Percentiles rank a stretch among this genome's conserved stretches.
These are phyloP conservation scores for Heliothis peltigera DNA, from an alignment of 2,888 invertebrate species.

Conservation along the genomic window DNA sequence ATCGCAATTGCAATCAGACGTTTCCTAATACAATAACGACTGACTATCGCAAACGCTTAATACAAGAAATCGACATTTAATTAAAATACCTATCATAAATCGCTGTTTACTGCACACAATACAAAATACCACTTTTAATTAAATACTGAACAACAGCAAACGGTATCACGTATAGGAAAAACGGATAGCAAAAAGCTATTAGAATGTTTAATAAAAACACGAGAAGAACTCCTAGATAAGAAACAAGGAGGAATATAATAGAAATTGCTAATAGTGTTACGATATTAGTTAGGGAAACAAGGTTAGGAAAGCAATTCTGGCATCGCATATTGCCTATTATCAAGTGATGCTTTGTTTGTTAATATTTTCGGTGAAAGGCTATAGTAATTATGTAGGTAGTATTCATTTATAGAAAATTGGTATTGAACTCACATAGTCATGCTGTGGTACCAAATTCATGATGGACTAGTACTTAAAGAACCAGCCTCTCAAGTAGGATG, in stretches of 20 bases:
- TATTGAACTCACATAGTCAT: too few relatives aligned
- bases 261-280: conserved; percentile 82
- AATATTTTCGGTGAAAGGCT: conserved; percentile 59
- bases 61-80: conserved; percentile 15
- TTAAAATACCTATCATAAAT: conserved; percentile 50
- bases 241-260: conserved; percentile 68
- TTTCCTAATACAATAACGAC: neutral
- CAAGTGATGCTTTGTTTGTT: conserved; percentile 67
- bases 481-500: too few relatives aligned
- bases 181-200: conserved; percentile 53
- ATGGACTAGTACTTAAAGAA: too few relatives aligned
- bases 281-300: conserved; percentile 87
- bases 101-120: conserved; percentile 19
- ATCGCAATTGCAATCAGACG: conserved; percentile 16
- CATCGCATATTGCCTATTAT: conserved; percentile 89
- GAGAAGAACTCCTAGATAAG: conserved; percentile 53
- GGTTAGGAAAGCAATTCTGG: conserved; percentile 89
- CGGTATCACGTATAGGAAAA: conserved; percentile 52
- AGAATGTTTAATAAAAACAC: conserved; percentile 60
- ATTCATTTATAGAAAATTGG: too few relatives aligned
- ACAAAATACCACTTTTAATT: conserved; percentile 56
- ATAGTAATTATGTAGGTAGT: too few relatives aligned
- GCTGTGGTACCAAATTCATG: too few relatives aligned
- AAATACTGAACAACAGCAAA: conserved; percentile 51
- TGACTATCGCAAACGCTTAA: neutral